A percentile compares a stretch with the other conserved stretches of the same genome.
These are phyloP conservation scores for Champsocephalus esox DNA, from an alignment of 2,797 vertebrate genomes.

Conservation along the genomic window DNA sequence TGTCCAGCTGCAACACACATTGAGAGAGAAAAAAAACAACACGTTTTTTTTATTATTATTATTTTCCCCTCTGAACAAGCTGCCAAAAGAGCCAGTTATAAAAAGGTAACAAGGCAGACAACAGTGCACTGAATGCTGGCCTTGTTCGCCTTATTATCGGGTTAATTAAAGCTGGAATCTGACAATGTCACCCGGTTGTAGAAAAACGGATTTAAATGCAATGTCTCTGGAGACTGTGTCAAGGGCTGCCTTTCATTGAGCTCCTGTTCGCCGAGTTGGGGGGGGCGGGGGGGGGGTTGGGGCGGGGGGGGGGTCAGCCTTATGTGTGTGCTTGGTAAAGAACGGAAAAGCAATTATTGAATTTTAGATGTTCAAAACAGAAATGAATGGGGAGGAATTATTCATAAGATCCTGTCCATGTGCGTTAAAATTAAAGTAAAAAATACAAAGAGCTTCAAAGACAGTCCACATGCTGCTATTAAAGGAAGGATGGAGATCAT, in stretches of 20 bases:
- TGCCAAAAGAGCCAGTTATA: slow-evolving; percentile 69
- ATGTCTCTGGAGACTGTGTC: slow-evolving; percentile 97
- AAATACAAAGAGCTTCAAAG: slow-evolving; percentile 88
- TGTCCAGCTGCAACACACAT: slow-evolving; percentile 31
- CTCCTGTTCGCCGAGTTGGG: slow-evolving; percentile 74
- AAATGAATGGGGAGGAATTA: slow-evolving; percentile 84
- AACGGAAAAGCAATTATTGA: slow-evolving; percentile 92
- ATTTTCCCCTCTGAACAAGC: slow-evolving; percentile 36
- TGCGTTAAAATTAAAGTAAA: slow-evolving; percentile 78
- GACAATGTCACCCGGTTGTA: slow-evolving; percentile 99
- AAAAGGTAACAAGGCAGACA: slow-evolving; percentile 85
- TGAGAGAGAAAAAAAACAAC: not conserved
- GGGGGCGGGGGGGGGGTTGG: not conserved
- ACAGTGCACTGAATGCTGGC: slow-evolving; percentile 89
- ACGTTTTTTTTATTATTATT: slow-evolving; percentile 11
- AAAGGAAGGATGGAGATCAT: slow-evolving; percentile 86
- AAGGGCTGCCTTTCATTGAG: slow-evolving; percentile 94
- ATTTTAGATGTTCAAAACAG: slow-evolving; percentile 92
- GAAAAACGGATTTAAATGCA: slow-evolving; percentile 99
- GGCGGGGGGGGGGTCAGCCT: not conserved
- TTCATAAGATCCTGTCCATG: slow-evolving; percentile 86
- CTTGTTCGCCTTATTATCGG: slow-evolving; percentile 99
- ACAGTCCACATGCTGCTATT: slow-evolving; percentile 75
- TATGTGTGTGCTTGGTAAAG: slow-evolving; percentile 83
- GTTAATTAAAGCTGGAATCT: slow-evolving; percentile 99